These are phyloP conservation scores for Pelobates fuscus DNA, from an alignment of 2,113 vertebrate genomes.

Conservation along the genomic window DNA sequence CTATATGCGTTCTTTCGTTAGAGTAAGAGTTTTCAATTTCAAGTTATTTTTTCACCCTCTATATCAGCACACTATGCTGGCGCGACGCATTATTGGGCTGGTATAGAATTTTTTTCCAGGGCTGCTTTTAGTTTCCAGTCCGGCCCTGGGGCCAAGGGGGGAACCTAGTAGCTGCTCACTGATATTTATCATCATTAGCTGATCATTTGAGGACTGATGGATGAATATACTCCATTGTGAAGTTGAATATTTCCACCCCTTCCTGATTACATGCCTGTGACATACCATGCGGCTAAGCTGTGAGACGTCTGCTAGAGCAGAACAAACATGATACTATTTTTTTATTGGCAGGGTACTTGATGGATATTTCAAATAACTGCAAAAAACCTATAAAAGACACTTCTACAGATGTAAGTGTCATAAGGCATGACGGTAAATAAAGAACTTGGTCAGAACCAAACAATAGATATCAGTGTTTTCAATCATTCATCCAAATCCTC, in stretches of 20 bases:
- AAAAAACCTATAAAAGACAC: background rate
- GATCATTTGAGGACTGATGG: background rate
- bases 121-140: too few relatives aligned
- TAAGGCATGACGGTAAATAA: background rate
- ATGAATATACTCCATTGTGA: background rate
- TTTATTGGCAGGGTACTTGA: background rate
- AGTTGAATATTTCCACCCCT: background rate
- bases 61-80: too few relatives aligned
- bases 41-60: too few relatives aligned
- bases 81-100: too few relatives aligned
- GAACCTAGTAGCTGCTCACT: too few relatives aligned
- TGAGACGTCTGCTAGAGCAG: background rate
- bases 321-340: background rate
- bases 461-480: background rate
- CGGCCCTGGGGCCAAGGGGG: too few relatives aligned
- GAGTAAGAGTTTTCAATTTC: too few relatives aligned
- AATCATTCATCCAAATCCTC: slow-evolving; percentile 9
- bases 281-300: background rate
- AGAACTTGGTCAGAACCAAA: background rate
- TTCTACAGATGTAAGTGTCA: background rate
- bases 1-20: too few relatives aligned
- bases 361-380: background rate
- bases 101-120: too few relatives aligned
- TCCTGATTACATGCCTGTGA: background rate
- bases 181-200: background rate